A percentile compares a stretch with the other conserved stretches of the same genome.
Evolutionary conservation across 2,113 vertebrate species (phyloP).

Genomic region (Pelecanoides urinatrix): DNA sequence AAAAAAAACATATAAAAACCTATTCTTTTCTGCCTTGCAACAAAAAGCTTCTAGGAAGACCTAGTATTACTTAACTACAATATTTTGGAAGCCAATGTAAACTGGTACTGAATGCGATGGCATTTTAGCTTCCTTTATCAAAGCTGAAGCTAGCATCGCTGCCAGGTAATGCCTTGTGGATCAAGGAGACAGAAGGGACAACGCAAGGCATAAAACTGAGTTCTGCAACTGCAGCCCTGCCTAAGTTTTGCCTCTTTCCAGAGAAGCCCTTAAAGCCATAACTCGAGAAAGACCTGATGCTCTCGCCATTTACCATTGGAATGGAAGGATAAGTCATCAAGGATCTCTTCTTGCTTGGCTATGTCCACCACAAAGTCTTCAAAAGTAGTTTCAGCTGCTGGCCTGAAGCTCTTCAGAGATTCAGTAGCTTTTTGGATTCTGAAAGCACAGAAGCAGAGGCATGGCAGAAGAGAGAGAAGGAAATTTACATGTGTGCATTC

Average conservation of each 20-base stretch:
- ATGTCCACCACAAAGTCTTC: slow-evolving; percentile 90
- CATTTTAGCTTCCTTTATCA: background rate
- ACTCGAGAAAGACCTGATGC: background rate
- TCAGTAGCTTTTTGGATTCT: slow-evolving; percentile 97
- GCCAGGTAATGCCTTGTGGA: background rate
- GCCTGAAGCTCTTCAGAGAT: slow-evolving; percentile 88
- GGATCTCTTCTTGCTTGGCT: slow-evolving; percentile 83
- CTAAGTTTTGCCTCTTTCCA: background rate
- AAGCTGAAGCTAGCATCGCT: background rate
- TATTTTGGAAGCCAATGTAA: background rate
- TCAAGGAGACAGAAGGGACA: background rate
- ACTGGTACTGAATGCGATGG: background rate
- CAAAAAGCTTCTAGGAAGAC: background rate
- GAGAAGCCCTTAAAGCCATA: background rate
- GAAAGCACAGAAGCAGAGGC: background rate
- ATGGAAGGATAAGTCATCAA: slow-evolving; percentile 86
- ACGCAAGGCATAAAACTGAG: background rate
- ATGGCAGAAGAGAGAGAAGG: background rate
- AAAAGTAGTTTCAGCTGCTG: slow-evolving; percentile 88
- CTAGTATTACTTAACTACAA: background rate
- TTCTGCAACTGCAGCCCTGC: background rate
- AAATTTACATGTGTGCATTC: background rate
- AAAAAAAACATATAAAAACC: background rate
- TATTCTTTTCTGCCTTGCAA: background rate
- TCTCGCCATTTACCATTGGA: slow-evolving; percentile 78